Base-by-base conservation (phyloP, 2,113 vertebrate genomes). In the Synchiropus splendidus region DNA sequence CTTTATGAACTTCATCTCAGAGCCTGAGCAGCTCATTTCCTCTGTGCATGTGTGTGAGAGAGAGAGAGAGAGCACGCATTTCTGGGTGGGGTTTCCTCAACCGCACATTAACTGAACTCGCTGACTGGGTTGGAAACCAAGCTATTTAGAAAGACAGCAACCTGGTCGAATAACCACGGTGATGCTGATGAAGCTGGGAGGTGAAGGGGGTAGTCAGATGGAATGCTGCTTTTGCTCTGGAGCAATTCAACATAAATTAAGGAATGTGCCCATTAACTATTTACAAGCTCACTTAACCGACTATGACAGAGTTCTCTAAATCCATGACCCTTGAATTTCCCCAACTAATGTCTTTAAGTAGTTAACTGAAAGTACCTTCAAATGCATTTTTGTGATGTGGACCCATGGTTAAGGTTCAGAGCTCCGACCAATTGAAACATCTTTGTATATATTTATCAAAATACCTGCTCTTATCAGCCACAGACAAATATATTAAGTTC, bases 81-180 rank as follows among this genome's bases (percentile, higher is more conserved):
- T 48, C 31, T 58, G 58, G 64, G 70, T 71, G 66, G 48, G 39
- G 54, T 63, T 77, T 73, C 64, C 57, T 61, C 45, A 10, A 52
- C 54, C 45, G 34, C 59, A 57, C 40, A 39, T 10, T 41, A 36
- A 58, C 15, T 21, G 13, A 58, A 68, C 38, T 6, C 12, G 71
- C 71, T 78, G 70, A 78, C 57, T 43, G 16, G 12, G 50, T 54
- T 34, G 61, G 75, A 78, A 76, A 74, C 46, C 14, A 0, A 40
- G 48, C 21, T 9, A 14, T 44, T 30, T 6, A 31, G 14, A 2
- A 42, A 36, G 18, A 32, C 10, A 18, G 46, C 2, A 4, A 35
- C n/a, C n/a, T 4, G n/a, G 30, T 12, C 45, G 34, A 54, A 38
- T 5, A 31, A 35, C 16, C 55, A 41, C 40, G 55, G 49, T 48